Percentiles rank a stretch among this genome's conserved stretches.
These are phyloP conservation scores for Limnephilus marmoratus DNA, from an alignment of 2,888 invertebrate genomes.

Conservation along the genomic window DNA sequence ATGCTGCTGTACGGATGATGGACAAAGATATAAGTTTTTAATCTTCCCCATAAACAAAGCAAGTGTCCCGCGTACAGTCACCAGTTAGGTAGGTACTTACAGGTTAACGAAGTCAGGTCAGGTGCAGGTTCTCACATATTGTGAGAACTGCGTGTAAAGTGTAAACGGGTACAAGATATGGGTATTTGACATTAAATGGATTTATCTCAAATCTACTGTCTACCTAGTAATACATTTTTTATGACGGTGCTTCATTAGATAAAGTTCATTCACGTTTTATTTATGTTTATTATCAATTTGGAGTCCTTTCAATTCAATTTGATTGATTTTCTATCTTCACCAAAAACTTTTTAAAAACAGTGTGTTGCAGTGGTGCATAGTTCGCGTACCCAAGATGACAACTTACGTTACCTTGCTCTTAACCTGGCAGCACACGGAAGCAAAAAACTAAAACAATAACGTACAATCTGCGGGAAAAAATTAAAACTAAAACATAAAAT, in stretches of 20 bases:
- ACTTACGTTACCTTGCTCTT: too few species aligned
- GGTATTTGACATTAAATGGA: not conserved
- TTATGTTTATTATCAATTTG: not conserved
- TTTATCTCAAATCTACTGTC: not conserved
- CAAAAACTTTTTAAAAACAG: too few species aligned
- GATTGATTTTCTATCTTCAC: too few species aligned
- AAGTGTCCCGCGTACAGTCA: conserved; percentile 7
- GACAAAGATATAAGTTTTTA: conserved; percentile 34
- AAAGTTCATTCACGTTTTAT: not conserved
- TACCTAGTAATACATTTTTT: not conserved
- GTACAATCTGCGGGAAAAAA: too few species aligned
- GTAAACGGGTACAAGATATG: not conserved
- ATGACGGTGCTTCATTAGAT: not conserved
- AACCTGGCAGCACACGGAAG: too few species aligned
- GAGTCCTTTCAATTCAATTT: too few species aligned
- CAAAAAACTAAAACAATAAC: too few species aligned
- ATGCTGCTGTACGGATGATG: not conserved
- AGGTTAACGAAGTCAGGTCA: not conserved
- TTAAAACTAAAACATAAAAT: too few species aligned
- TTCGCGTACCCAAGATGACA: too few species aligned
- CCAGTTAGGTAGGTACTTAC: not conserved
- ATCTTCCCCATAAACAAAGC: conserved; percentile 9
- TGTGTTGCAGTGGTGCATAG: too few species aligned
- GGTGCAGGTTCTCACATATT: conserved; percentile 11
- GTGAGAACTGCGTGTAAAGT: not conserved